phyloP scores from a whole-genome alignment of 1,140 invertebrate genomes.

The Trachymyrmex septentrionalis region DNA sequence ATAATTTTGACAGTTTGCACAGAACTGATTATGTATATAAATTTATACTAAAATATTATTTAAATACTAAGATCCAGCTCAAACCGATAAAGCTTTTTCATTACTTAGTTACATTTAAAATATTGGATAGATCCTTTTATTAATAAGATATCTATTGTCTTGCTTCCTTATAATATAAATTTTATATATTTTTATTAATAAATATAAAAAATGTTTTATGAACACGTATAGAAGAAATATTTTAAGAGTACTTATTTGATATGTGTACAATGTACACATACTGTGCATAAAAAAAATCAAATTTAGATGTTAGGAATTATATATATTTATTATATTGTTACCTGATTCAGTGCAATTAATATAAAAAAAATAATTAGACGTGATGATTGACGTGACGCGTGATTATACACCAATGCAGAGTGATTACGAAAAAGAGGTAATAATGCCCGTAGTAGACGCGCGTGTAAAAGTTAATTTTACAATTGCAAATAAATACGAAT shows the following conservation, averaged over 20 bases:
- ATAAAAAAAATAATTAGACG: not conserved
- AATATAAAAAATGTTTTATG: not conserved
- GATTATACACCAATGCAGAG: not conserved
- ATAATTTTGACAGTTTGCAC: no score
- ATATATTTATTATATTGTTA: not conserved
- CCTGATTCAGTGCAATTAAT: not conserved
- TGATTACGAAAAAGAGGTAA: slow-evolving; percentile 20
- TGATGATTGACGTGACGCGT: not conserved
- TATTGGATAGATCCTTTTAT: not conserved
- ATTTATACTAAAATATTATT: no score
- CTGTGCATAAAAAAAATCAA: not conserved
- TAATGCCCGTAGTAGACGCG: not conserved
- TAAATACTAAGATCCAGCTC: no score
- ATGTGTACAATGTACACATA: not conserved
- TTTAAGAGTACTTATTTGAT: not conserved
- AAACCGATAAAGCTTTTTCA: no score
- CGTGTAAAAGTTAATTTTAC: slow-evolving; percentile 52
- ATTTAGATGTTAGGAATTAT: not conserved
- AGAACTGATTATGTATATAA: no score
- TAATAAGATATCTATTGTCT: not conserved
- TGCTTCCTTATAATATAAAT: not conserved
- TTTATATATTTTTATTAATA: not conserved
- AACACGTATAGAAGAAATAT: not conserved
- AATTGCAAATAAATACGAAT: slow-evolving; percentile 45
- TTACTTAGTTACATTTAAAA: not conserved